Evolutionary conservation across 2,888 invertebrate species (phyloP).

Genomic region (Erynnis tages): DNA sequence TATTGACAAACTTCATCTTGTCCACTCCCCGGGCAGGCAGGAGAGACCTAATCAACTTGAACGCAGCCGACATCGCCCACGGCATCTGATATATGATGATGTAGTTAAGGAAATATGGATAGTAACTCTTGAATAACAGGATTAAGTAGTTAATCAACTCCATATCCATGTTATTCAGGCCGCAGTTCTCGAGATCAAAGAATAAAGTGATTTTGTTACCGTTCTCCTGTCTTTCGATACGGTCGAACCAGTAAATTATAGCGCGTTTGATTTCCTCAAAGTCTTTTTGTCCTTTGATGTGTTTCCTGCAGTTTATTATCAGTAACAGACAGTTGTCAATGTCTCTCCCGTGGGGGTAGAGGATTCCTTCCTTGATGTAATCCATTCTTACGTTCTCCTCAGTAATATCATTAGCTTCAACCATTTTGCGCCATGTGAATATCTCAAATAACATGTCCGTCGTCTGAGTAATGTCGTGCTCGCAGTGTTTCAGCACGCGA

Average conservation of each 20-base stretch:
- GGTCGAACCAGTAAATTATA: conserved; percentile 93
- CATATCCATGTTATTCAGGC: conserved; percentile 94
- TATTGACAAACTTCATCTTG: conserved; percentile 91
- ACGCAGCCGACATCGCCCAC: conserved; percentile 95
- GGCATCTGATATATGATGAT: conserved; percentile 97
- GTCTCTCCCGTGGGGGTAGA: conserved; percentile 90
- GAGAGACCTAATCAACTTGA: conserved; percentile 93
- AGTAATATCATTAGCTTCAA: conserved; percentile 86
- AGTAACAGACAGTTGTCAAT: conserved; percentile 89
- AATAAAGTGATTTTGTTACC: conserved; percentile 91
- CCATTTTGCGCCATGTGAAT: conserved; percentile 88
- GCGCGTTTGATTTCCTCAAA: conserved; percentile 89
- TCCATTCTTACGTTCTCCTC: conserved; percentile 85
- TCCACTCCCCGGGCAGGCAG: conserved; percentile 94
- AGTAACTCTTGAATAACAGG: conserved; percentile 92
- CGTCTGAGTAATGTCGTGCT: conserved; percentile 83
- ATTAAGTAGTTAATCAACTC: conserved; percentile 94
- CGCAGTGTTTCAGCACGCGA: conserved; percentile 86
- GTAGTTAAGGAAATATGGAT: conserved; percentile 93
- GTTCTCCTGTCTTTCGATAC: conserved; percentile 87
- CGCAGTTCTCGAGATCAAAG: conserved; percentile 95
- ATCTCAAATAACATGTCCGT: conserved; percentile 88
- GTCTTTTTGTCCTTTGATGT: conserved; percentile 89
- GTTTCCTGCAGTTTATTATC: conserved; percentile 90
- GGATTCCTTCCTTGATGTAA: conserved; percentile 86